phyloP scores from a whole-genome alignment of 2,797 vertebrate species.

The Falco berigora region DNA sequence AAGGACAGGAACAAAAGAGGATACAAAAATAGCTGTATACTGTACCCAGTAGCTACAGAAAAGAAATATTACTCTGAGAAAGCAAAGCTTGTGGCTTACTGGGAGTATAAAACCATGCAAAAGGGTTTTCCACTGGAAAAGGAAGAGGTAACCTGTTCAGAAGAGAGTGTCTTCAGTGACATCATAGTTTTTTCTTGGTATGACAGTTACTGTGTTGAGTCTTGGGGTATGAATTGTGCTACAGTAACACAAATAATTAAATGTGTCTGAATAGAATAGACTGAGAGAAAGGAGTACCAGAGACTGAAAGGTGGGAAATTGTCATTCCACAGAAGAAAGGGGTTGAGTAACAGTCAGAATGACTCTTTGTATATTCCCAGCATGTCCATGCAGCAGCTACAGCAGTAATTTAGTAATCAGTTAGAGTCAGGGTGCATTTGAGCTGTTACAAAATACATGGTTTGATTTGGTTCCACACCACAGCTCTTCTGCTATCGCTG shows the following conservation, averaged over 20 bases:
- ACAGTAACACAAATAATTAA: not conserved
- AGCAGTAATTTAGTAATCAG: constrained; percentile 41
- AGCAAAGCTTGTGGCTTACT: not conserved
- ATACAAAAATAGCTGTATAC: not conserved
- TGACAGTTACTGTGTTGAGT: not conserved
- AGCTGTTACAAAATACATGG: constrained; percentile 19
- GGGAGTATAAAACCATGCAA: not conserved
- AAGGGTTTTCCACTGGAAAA: not conserved
- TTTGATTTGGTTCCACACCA: constrained; percentile 28
- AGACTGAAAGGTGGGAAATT: not conserved
- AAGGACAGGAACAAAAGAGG: not conserved
- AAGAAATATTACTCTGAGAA: not conserved
- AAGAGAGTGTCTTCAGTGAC: not conserved
- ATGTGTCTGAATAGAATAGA: not conserved
- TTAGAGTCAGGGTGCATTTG: constrained; percentile 6
- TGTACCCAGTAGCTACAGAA: not conserved
- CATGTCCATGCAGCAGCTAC: not conserved
- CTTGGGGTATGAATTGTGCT: not conserved
- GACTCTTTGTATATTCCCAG: not conserved
- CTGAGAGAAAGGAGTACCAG: not conserved
- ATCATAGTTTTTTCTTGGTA: not conserved
- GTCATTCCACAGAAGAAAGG: not conserved
- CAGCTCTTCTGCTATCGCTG: not conserved
- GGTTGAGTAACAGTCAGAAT: not conserved
- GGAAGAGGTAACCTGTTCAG: not conserved